Base-by-base conservation (phyloP, 2,113 vertebrate species). In the Shinisaurus crocodilurus region DNA sequence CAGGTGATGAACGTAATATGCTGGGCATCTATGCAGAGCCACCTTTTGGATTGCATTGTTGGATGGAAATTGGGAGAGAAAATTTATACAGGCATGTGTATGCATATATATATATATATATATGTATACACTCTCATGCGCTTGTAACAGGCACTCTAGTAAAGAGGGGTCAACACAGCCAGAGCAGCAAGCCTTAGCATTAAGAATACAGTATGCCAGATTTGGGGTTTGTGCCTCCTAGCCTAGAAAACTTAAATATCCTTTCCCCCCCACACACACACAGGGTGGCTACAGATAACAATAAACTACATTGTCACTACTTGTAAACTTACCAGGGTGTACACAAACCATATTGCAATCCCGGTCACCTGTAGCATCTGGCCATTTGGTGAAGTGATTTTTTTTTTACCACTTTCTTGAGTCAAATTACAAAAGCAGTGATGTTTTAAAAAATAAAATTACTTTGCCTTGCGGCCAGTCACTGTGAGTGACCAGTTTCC, bases 131-230 rank as follows among this genome's bases (percentile, higher is more conserved):
- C 92, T 94, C 60, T 96, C 94, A 96, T 94, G 96, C 96, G 96
- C 95, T 97, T 96, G 92, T 96, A 97, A 96, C 96, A 97, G 97
- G 97, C 97, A 97, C 96, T 96, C 94, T 96, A 94, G 91, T 96
- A 95, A 96, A 97, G 96, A 97, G 91, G 95, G 96, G 97, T 95
- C 95, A 75, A 96, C 92, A 96, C 96, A 97, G 97, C 97, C 98
- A 97, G 97, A 98, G 97, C 97, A 97, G 97, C 97, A 97, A 98
- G 98, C 98, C 98, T 98, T 98, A 98, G 98, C 97, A 98, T 97
- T 98, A 97, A 98, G 95, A 96, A 96, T 96, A 96, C 96, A 97
- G 95, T 97, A 95, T 96, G 97, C 97, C 97, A 94, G 97, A 98
- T 95, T 60, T 12, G 95, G 96, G 97, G 95, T 97, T 96, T 91